A percentile compares a stretch with the other conserved stretches of the same genome.
These are phyloP conservation scores for Microplitis demolitor DNA, from an alignment of 1,140 invertebrate species.

Conservation along the genomic window DNA sequence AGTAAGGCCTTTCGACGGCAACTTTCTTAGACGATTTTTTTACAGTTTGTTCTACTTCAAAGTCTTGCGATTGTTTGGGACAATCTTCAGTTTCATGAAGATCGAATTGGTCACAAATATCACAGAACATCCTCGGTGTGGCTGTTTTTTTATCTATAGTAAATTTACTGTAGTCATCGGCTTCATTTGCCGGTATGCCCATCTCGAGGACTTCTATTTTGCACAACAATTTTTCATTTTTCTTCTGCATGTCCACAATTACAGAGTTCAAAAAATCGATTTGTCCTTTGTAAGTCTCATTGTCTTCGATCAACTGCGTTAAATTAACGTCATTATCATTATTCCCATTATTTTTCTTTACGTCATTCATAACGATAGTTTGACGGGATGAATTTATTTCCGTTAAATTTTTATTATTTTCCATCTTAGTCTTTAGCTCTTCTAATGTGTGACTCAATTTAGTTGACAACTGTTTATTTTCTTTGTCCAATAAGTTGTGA, in stretches of 20 bases:
- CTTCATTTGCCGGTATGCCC: conserved; percentile 66
- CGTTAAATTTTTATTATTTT: conserved; percentile 51
- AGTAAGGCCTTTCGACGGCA: conserved; percentile 77
- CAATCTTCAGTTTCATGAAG: conserved; percentile 97
- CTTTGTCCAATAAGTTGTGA: conserved; percentile 46
- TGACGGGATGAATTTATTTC: conserved; percentile 36
- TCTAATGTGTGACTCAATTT: conserved; percentile 44
- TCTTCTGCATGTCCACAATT: conserved; percentile 93
- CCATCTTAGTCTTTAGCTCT: conserved; percentile 47
- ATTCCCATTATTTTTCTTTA: neutral
- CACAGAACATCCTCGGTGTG: conserved; percentile 88
- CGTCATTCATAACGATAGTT: neutral
- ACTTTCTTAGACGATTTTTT: conserved; percentile 57
- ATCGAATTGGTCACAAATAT: conserved; percentile 97
- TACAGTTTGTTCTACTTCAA: conserved; percentile 57
- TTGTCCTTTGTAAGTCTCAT: conserved; percentile 73
- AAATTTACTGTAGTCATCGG: conserved; percentile 63
- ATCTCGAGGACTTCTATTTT: conserved; percentile 81
- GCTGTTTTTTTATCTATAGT: conserved; percentile 58
- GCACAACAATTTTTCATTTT: conserved; percentile 82
- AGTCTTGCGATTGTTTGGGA: conserved; percentile 78
- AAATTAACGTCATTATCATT: neutral
- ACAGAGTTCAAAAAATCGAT: conserved; percentile 94
- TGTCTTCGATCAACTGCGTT: conserved; percentile 65
- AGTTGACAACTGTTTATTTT: conserved; percentile 47